Evolutionary conservation across 2,797 vertebrate genomes (phyloP).

Genomic region (Danio jaintianensis): DNA sequence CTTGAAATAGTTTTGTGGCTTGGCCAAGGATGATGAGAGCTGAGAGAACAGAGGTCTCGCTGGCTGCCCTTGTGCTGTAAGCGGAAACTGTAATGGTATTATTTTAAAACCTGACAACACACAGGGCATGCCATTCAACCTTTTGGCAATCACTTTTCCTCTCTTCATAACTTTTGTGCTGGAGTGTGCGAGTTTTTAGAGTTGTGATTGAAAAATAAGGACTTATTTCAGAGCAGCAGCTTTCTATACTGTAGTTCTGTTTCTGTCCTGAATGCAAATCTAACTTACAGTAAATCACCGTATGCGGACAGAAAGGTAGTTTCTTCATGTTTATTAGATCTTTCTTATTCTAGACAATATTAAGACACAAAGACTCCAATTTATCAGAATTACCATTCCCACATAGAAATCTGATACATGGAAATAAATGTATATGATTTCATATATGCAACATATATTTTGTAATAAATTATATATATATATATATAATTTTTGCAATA

Average conservation of each 20-base stretch:
- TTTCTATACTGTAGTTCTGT: neutral
- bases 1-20: constrained; percentile 18
- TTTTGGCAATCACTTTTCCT: constrained; percentile 3
- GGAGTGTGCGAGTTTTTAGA: neutral
- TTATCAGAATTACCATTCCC: too few relatives aligned
- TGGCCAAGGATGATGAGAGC: constrained; percentile 4
- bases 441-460: too few relatives aligned
- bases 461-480: too few relatives aligned
- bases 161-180: constrained; percentile 3
- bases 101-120: constrained; percentile 14
- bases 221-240: neutral
- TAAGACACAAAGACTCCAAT: too few relatives aligned
- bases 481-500: too few relatives aligned
- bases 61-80: neutral
- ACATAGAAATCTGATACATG: too few relatives aligned
- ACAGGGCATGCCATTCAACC: neutral
- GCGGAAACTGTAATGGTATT: neutral
- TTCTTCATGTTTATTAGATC: neutral
- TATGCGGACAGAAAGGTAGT: neutral
- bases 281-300: neutral
- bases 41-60: neutral
- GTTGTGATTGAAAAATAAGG: neutral
- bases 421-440: too few relatives aligned
- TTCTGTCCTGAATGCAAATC: neutral
- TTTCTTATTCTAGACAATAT: neutral